Percentiles rank a stretch among this genome's conserved stretches.
phyloP scores from a whole-genome alignment of 1,140 invertebrate genomes.

The Pogonomyrmex barbatus region DNA sequence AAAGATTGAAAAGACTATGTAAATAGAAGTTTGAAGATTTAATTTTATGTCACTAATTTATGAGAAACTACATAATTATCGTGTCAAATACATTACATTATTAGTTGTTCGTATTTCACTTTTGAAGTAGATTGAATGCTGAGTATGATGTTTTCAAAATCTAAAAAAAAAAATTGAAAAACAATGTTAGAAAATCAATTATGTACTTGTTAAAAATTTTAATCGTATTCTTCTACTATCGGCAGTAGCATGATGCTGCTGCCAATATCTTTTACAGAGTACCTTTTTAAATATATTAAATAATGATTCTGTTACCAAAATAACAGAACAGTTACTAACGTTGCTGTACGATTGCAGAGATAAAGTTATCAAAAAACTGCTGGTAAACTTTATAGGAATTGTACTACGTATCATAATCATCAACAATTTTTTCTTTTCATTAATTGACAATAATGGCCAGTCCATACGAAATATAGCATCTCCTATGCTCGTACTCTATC shows the following conservation, averaged over 20 bases:
- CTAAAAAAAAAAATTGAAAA: not conserved
- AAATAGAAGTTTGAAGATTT: not conserved
- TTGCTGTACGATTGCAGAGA: slow-evolving; percentile 34
- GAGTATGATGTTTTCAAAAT: not conserved
- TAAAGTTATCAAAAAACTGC: slow-evolving; percentile 48
- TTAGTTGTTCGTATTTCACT: not conserved
- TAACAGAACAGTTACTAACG: slow-evolving; percentile 16
- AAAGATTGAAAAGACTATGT: slow-evolving; percentile 23
- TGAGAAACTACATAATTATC: not conserved
- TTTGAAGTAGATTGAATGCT: slow-evolving; percentile 17
- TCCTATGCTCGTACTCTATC: slow-evolving; percentile 24
- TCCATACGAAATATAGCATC: slow-evolving; percentile 29
- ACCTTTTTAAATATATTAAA: not conserved
- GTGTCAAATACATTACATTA: not conserved
- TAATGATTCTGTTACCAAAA: not conserved
- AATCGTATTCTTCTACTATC: not conserved
- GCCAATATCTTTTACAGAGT: not conserved
- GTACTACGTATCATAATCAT: slow-evolving; percentile 57
- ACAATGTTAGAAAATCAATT: not conserved
- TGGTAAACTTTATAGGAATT: slow-evolving; percentile 60
- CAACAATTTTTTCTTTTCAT: slow-evolving; percentile 13
- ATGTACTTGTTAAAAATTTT: not conserved
- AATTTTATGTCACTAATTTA: not conserved
- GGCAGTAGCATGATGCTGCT: not conserved
- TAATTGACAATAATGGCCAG: slow-evolving; percentile 13